Conservation (phyloP, 2,113 vertebrate species). For the Cyanocitta stelleri region DNA sequence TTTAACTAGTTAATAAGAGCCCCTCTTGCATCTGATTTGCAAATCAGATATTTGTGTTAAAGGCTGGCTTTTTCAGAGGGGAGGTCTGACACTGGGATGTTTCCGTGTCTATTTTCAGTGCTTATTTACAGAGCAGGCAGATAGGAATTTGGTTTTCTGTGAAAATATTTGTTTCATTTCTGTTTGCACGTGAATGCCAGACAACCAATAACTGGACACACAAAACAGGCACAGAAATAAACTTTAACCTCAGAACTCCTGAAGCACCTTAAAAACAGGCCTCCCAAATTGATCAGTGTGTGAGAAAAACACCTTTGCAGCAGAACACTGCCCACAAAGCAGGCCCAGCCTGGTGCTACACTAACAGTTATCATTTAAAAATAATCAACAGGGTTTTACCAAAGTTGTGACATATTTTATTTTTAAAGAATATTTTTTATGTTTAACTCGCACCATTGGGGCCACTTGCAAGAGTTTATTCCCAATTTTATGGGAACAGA, state of each 20-base stretch:
- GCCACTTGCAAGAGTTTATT: background rate
- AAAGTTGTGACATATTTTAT: background rate
- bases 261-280: background rate
- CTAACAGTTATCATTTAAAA: background rate
- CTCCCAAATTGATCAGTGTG: no score
- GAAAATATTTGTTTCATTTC: background rate
- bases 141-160: background rate
- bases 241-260: background rate
- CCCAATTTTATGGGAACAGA: background rate
- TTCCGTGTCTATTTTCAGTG: background rate
- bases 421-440: background rate
- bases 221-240: background rate
- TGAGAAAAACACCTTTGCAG: background rate
- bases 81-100: background rate
- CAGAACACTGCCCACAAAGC: background rate
- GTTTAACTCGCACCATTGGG: background rate
- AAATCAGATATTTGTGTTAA: background rate
- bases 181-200: fast-evolving
- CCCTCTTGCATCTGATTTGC: background rate
- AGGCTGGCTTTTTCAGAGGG: background rate
- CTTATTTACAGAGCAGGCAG: background rate
- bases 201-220: no score
- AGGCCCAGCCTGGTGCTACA: background rate
- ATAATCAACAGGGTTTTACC: background rate
- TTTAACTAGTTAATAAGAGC: constrained; percentile 43